Evolutionary conservation across 2,113 vertebrate species (phyloP), one percentile per base, ranked within the genome.

Genomic region (Oxyruncus cristatus): DNA sequence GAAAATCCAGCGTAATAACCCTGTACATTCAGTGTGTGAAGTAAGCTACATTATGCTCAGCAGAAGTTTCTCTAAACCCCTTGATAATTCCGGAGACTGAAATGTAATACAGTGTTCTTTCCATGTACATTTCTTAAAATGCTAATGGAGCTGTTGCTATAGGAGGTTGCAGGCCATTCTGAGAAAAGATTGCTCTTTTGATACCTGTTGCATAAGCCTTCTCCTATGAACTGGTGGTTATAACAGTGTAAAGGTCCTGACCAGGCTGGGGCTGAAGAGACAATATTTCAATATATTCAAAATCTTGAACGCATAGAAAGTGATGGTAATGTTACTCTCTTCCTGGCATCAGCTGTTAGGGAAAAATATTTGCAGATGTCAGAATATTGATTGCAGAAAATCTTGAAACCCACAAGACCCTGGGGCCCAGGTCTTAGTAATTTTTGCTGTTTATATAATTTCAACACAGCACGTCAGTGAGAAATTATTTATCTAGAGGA

Each of bases 371-470:
- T 98, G 95, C 98, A 98, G 98, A 98, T 98, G 98, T 98, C 85
- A 96, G 72, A 92, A 94, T 97, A 97, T 53, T 96, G 98, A 98
- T 97, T 97, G 97, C 95, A 96, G 94, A 98, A 98, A 97, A 93
- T 97, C 89, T 97, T 97, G 93, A 97, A 98, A 95, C 93, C 95
- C 96, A 96, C 90, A 97, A 82, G 63, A 89, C 96, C 92, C 89
- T 86, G 92, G 95, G 96, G 95, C 95, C 97, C 92, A 87, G 76
- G 88, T 98, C 96, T 97, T 97, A 93, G 96, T 97, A 97, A 96
- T 98, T 97, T 98, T 95, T 98, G 96, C 97, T 98, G 98, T 98
- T 99, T 98, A 98, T 98, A 96, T 98, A 97, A 98, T 98, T 98
- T 98, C 96, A 97, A 96, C 94, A 82, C 85, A 95, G 83, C 80